Evolutionary conservation across 2,113 vertebrate species (phyloP), one percentile per base, ranked within the genome.

Genomic region (Mola mola): DNA sequence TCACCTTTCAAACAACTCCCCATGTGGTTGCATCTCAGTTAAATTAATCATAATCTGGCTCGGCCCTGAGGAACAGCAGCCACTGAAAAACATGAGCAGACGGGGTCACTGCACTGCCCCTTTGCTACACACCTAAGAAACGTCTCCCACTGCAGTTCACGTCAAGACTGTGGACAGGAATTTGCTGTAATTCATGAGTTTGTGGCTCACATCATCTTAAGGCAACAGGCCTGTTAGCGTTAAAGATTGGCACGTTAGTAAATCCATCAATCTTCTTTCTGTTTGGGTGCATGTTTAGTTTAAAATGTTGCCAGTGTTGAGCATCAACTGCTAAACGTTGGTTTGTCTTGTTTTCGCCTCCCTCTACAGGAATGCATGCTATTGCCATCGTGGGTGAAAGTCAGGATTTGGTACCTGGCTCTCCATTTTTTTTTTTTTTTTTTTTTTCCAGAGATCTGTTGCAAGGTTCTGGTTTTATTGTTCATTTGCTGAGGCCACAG

Each of bases 1-100:
- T 49, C 68, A 55, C 77, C 75, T 91, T 88, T 91, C 79, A 87
- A 86, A 88, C 76, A 87, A 62, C 81, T 89, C 82, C 81, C 75
- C 53, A 12, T 78, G 83, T 80, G 76, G 76, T 61, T 51, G 60
- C 53, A 81, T 82, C 70, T 78, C 37, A 42, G 70, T 55, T 46
- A 51, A 85, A 66, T 85, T 90, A 88, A 92, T 91, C 87, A 89
- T 75, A 82, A 78, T 74, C 66, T 68, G 57, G 63, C 56, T 76
- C 58, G 40, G 60, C 43, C 8, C 9, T 33, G 17, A 75, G 72
- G 83, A 76, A 75, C 66, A 50, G 61, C 57, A 53, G 58, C 68
- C 59, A 36, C 46, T 25, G 65, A 76, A 22, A 85, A 88, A 86
- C 72, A 66, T 69, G 78, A 81, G 64, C 24, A n/a, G 72, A 81